phyloP scores from a whole-genome alignment of 2,113 vertebrate genomes.

The Thamnaconus septentrionalis region DNA sequence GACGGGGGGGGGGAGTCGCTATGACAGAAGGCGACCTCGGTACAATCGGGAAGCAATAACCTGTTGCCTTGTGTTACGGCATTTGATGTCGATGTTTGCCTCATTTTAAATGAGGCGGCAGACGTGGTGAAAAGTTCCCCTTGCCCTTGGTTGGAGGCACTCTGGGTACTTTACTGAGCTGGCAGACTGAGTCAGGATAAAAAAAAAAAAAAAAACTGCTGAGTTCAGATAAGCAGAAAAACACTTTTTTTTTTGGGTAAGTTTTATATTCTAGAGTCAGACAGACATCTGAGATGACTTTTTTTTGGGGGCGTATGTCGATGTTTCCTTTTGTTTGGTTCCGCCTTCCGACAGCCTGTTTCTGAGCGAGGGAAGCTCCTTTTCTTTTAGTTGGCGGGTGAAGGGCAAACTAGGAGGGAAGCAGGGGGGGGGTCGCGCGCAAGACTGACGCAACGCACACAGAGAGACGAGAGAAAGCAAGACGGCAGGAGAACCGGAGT shows the following conservation, averaged over 20 bases:
- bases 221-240: too few relatives aligned
- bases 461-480: too few relatives aligned
- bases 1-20: conserved; percentile 8
- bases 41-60: conserved; percentile 36
- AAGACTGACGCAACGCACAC: background rate
- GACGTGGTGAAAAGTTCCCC: conserved; percentile 17
- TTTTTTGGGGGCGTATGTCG: too few relatives aligned
- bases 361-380: conserved; percentile 44
- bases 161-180: background rate
- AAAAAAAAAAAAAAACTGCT: too few relatives aligned
- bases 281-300: too few relatives aligned
- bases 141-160: conserved; percentile 8
- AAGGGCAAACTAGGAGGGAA: conserved; percentile 32
- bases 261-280: too few relatives aligned
- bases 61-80: conserved; percentile 31
- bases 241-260: too few relatives aligned
- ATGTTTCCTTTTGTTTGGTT: background rate
- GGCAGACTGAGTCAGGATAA: too few relatives aligned
- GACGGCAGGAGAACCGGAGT: too few relatives aligned
- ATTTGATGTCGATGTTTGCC: conserved; percentile 37
- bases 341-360: conserved; percentile 37
- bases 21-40: conserved; percentile 18
- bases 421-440: background rate
- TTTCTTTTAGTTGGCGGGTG: conserved; percentile 13
- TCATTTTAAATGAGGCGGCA: conserved; percentile 25